phyloP scores from a whole-genome alignment of 2,113 vertebrate species.

The Deroptyus accipitrinus region DNA sequence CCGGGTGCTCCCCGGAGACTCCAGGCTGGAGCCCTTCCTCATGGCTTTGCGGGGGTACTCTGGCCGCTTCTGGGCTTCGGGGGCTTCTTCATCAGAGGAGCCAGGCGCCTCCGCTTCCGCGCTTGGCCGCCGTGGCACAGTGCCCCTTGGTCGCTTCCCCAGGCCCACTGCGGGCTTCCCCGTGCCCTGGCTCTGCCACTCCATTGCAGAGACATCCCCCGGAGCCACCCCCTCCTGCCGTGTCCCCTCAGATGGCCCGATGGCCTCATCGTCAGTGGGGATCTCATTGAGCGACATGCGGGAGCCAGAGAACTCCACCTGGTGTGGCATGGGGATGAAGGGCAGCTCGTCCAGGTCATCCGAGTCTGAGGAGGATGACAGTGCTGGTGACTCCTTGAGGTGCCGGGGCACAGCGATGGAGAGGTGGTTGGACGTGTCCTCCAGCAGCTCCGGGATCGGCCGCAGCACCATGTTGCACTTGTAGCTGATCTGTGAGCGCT shows the following conservation, averaged over 20 bases:
- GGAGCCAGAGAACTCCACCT: slow-evolving; percentile 91
- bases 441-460: slow-evolving; percentile 90
- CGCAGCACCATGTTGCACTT: slow-evolving; percentile 97
- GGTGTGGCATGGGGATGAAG: slow-evolving; percentile 91
- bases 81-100: slow-evolving; percentile 81
- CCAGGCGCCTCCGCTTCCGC: slow-evolving; percentile 59
- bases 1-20: slow-evolving; percentile 68
- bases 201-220: slow-evolving; percentile 59
- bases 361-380: slow-evolving; percentile 93
- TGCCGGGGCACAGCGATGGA: slow-evolving; percentile 90
- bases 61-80: slow-evolving; percentile 52
- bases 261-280: slow-evolving; percentile 81
- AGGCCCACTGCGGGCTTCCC: neutral
- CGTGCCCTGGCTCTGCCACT: slow-evolving; percentile 58
- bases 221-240: slow-evolving; percentile 17
- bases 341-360: slow-evolving; percentile 94
- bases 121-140: slow-evolving; percentile 54
- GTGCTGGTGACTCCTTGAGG: slow-evolving; percentile 83
- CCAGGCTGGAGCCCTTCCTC: slow-evolving; percentile 81
- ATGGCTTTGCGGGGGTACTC: slow-evolving; percentile 80
- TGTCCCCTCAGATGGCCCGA: slow-evolving; percentile 62
- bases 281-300: slow-evolving; percentile 92
- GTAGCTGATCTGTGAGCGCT: slow-evolving; percentile 96
- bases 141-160: slow-evolving; percentile 46
- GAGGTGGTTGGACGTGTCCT: slow-evolving; percentile 88